Evolutionary conservation across 2,888 invertebrate species (phyloP), one percentile per base, ranked within the genome.

Genomic region (Polyploca ridens): DNA sequence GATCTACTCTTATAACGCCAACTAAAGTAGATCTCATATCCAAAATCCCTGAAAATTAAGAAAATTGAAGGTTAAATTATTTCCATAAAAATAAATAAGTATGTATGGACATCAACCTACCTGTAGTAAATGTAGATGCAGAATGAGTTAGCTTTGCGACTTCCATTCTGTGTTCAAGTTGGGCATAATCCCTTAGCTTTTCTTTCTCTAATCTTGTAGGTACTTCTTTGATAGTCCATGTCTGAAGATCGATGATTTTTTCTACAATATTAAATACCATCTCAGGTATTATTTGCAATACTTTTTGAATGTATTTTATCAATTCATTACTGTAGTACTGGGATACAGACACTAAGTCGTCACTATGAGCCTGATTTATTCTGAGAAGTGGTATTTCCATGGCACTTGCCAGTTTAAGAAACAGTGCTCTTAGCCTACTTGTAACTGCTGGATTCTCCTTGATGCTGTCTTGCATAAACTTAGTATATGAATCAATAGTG

Each of bases 1-100:
- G 99, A 90, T 99, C 99, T 63, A 99, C 96, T 90, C 98, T 95
- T 74, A 99, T 97, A 14, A 99, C 98, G 33, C 99, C 99, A 5
- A 99, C 97, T 64, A 99, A 94, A 0, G 99, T 99, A 65, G 97
- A 98, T 87, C 98, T 97, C 98, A 99, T 98, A 94, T 97, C 97
- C 64, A 99, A 94, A 81, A 99, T 98, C 33, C 95, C 95, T 95
- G 63, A 66, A 84, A 81, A 64, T 38, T 69, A 63, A 60, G 62
- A 0, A 44, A 49, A 54, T 38, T 54, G 27, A 19, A 5, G 1
- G 46, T 19, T 54, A 58, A 0, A 2, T 4, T 11, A 33, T 58
- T 58, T 27, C 16, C 13, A 63, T 41, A 63, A 16, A 57, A 63
- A 62, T 33, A 33, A 16, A 27, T 0, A 1, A 62, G 35, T 35